Base-by-base conservation (phyloP, 2,113 vertebrate genomes). In the Campylorhamphus procurvoides region DNA sequence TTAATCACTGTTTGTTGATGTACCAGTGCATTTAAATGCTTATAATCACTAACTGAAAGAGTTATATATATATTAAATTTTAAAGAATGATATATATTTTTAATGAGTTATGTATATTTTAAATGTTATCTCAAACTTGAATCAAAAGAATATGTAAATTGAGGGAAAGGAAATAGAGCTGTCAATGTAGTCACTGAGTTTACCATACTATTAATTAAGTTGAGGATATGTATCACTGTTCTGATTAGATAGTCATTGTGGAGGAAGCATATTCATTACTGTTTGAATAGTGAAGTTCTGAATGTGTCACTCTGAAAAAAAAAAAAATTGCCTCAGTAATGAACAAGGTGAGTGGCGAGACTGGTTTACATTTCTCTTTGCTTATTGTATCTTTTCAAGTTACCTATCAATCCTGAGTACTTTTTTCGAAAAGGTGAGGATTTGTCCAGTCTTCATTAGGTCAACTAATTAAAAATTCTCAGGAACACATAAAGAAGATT, bases 81-180 rank as follows among this genome's bases (percentile, higher is more conserved):
- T 27, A 84, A 25, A 37, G 17, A 53, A 16, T 31, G 83, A 6
- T 46, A 9, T 50, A 3, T 49, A 10, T 18, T 7, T 64, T 35
- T 52, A n/a, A 20, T n/a, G 56, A 23, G 22, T 59, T 66, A 89
- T 76, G 3, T 4, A 5, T 56, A 16, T 66, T 56, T 50, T 27
- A 81, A 29, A 31, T 64, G 3, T 94, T 85, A 86, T 96, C 78
- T 95, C 62, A 95, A 96, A 92, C 77, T 92, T 94, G 89, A 98
- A 96, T 95, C 67, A 93, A 95, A 95, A 91, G 73, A 96, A 96
- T 96, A 94, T 78, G 66, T 96, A 97, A 87, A 95, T 96, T 97
- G 95, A 95, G 79, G 89, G 66, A 92, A 96, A 97, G 91, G 76
- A 96, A 97, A 67, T 66, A 93, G 77, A 83, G 59, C 75, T 95